A percentile compares a stretch with the other conserved stretches of the same genome.
Conservation (phyloP, 2,113 vertebrate species). For the Pao palembangensis region DNA sequence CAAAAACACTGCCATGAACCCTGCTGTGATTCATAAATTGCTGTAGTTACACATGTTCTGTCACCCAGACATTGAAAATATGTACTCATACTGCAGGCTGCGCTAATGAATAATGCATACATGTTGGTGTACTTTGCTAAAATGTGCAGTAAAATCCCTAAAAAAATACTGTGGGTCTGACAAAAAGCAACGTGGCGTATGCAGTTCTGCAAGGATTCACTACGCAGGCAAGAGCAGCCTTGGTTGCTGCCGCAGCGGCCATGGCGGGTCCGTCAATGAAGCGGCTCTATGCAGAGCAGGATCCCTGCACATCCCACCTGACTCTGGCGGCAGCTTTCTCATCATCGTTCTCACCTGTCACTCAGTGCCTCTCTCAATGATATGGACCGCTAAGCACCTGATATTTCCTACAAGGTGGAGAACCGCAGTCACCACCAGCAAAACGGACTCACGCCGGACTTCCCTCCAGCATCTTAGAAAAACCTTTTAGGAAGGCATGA, state of each 20-base stretch:
- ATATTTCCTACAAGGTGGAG: conserved; percentile 19
- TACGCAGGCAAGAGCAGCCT: no score
- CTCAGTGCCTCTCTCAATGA: conserved; percentile 53
- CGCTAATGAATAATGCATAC: no score
- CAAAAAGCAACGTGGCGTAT: not conserved
- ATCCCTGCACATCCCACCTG: conserved; percentile 5
- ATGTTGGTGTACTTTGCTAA: not conserved
- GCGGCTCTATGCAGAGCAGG: conserved; percentile 24
- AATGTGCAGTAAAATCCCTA: not conserved
- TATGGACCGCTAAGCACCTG: conserved; percentile 40
- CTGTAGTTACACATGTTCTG: no score
- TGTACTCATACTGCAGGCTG: no score
- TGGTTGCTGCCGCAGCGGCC: not conserved
- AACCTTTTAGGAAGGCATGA: no score
- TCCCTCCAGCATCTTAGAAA: no score
- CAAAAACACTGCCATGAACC: no score
- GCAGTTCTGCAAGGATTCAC: no score
- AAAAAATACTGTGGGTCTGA: not conserved
- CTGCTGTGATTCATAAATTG: no score
- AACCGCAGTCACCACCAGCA: not conserved
- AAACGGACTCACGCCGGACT: no score
- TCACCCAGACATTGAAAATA: no score
- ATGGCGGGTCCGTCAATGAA: conserved; percentile 38
- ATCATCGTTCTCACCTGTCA: conserved; percentile 49
- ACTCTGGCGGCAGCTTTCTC: conserved; percentile 20